Percentiles rank a stretch among this genome's conserved stretches.
Evolutionary conservation across 2,797 vertebrate genomes (phyloP).

Genomic region (Manis crassicaudata): DNA sequence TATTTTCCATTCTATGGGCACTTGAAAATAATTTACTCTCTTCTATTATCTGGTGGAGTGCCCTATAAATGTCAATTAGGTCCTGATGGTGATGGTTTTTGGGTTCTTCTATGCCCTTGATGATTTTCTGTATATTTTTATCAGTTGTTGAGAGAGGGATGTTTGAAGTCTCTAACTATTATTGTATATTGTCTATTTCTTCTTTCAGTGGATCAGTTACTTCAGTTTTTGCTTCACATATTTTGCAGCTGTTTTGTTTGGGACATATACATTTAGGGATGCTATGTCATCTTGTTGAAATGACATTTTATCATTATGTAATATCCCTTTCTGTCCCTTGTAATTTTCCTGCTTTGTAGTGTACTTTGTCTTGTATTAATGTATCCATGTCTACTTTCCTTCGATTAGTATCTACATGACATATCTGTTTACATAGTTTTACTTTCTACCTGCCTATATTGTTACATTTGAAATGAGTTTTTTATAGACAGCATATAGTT

Average conservation of each 20-base stretch:
- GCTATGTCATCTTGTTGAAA: not conserved
- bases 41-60: not conserved
- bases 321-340: not conserved
- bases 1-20: not conserved
- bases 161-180: not conserved
- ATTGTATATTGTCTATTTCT: not conserved
- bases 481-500: not conserved
- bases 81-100: not conserved
- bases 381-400: not conserved
- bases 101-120: not conserved
- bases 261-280: not conserved
- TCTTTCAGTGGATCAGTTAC: not conserved
- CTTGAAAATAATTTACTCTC: not conserved
- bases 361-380: not conserved
- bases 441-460: not conserved
- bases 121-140: not conserved
- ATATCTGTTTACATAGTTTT: not conserved
- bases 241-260: not conserved
- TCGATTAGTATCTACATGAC: not conserved
- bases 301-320: not conserved
- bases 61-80: not conserved
- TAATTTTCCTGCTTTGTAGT: not conserved
- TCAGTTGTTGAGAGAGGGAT: not conserved
- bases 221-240: not conserved
- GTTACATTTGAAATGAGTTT: not conserved